Conservation (phyloP, 37 sponge, comb jelly and placozoan species). For the Beroe ovata region DNA sequence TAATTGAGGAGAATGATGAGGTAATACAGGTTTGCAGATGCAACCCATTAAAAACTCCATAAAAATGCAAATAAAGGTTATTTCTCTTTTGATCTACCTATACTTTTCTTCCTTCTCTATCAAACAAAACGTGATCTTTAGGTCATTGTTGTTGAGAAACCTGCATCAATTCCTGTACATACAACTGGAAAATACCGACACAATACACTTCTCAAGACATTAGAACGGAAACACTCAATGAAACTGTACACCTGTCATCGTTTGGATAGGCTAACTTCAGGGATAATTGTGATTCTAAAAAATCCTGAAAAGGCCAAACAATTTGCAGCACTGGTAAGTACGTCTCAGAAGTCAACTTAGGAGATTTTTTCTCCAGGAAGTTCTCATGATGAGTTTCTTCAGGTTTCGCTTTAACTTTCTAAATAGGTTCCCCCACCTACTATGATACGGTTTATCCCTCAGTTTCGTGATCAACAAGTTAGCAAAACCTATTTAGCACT, state of each 20-base stretch:
- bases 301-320: background rate
- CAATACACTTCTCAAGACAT: slow-evolving; percentile 50
- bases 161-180: slow-evolving; percentile 33
- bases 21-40: too few relatives aligned
- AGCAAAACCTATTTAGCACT: slow-evolving; percentile 40
- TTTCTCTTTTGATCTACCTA: too few relatives aligned
- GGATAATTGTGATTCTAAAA: slow-evolving; percentile 38
- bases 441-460: too few relatives aligned
- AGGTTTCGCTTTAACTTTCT: too few relatives aligned
- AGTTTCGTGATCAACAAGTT: slow-evolving; percentile 45
- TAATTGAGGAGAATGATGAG: slow-evolving; percentile 2
- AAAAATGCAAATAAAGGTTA: too few relatives aligned
- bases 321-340: slow-evolving; percentile 44
- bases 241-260: slow-evolving; percentile 55
- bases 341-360: too few relatives aligned
- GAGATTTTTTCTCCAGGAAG: too few relatives aligned
- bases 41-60: too few relatives aligned
- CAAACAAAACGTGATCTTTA: too few relatives aligned
- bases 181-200: slow-evolving; percentile 35
- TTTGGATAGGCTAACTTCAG: slow-evolving; percentile 54
- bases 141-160: slow-evolving; percentile 48
- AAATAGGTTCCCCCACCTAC: too few relatives aligned
- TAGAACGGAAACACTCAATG: background rate
- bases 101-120: too few relatives aligned
- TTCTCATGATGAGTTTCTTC: too few relatives aligned